Base-by-base conservation (phyloP, 2,797 vertebrate genomes). In the Sebastes vulpes region DNA sequence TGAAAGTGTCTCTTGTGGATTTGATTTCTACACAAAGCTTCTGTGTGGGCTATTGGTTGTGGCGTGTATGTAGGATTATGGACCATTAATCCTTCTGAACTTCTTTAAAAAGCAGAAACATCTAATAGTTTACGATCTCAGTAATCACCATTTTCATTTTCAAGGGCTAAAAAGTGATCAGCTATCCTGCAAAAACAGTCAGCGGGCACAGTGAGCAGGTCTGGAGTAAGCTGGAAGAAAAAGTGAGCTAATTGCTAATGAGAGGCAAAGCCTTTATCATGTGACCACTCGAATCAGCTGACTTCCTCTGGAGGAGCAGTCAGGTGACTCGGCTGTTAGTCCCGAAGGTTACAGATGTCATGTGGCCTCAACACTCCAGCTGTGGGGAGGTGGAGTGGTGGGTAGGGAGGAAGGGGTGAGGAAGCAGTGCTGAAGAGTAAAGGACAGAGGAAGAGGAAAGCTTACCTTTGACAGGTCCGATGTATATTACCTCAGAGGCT, bases 381-480 rank as follows among this genome's bases (percentile, higher is more conserved):
- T 76, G 87, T 83, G 77, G 4, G 46, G 46, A 9, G 56, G 52
- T 16, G 64, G n/a, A 48, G 65, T 69, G 56, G 42, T 16, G 68
- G 65, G 71, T 23, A 59, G 60, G 65, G 48, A 75, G 57, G 72
- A 42, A 3, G 52, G 74, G 77, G 76, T 61, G 86, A 83, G 82
- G 68, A 94, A 93, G 94, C 90, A 88, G 84, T 83, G 91, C 83
- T 82, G 83, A 92, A 87, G 57, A 84, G 85, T 65, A 84, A 84
- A 92, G 92, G 85, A 93, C 78, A 94, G 92, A 87, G 83, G 87
- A 92, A 88, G 82, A 83, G 82, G 72, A 89, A 93, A 95, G 95
- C 98, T 99, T 98, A 99, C 99, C 99, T 99, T 99, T 99, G 89
- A 99, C 97, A 92, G 99, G 99, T 96, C 99, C 99, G 96, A 99